Evolutionary conservation across 1,140 invertebrate species (phyloP).

Genomic region (Drosophila pruinosa): DNA sequence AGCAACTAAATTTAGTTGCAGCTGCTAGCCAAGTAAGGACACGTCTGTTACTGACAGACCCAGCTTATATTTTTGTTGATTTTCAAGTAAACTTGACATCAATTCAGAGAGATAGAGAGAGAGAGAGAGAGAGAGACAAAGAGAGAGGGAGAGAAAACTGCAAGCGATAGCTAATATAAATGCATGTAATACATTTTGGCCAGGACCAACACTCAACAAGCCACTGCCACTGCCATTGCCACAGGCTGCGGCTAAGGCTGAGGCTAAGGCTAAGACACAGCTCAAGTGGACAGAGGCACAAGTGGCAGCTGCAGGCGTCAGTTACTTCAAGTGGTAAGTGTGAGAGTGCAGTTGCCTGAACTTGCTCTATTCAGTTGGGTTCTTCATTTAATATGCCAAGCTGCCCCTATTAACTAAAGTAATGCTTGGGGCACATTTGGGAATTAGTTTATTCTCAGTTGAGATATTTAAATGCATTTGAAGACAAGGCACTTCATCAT

Average conservation of each 20-base stretch:
- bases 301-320: slow-evolving; percentile 22
- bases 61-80: slow-evolving; percentile 73
- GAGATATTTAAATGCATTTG: slow-evolving; percentile 1
- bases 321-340: neutral
- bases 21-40: slow-evolving; percentile 31
- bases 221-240: neutral
- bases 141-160: slow-evolving; percentile 9
- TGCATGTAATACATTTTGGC: slow-evolving; percentile 54
- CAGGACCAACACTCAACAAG: slow-evolving; percentile 28
- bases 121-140: too few relatives aligned
- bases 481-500: slow-evolving; percentile 17
- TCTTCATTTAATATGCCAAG: neutral
- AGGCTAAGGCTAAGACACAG: neutral
- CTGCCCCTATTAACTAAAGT: neutral
- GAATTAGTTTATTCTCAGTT: neutral
- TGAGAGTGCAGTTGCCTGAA: neutral
- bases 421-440: neutral
- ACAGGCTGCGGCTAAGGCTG: neutral
- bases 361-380: neutral
- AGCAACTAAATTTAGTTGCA: slow-evolving; percentile 45
- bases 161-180: slow-evolving; percentile 67
- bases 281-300: slow-evolving; percentile 5
- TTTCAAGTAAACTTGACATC: slow-evolving; percentile 49
- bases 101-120: neutral
- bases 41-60: slow-evolving; percentile 58